Percentiles rank a stretch among this genome's conserved stretches.
phyloP scores from a whole-genome alignment of 1,140 invertebrate species.

The Drosophila biarmipes region DNA sequence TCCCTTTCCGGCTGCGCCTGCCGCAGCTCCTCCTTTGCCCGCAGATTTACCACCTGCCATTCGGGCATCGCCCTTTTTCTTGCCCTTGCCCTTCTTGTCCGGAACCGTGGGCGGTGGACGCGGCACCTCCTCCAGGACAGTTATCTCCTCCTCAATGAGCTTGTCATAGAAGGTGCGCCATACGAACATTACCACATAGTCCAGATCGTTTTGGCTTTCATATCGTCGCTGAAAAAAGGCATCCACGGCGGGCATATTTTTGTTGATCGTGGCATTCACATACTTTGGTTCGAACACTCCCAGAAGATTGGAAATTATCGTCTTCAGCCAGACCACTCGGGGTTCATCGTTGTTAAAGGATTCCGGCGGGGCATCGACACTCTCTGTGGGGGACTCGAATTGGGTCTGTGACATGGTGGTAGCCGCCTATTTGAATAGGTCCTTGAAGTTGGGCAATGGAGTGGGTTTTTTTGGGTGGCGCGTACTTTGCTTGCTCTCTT shows the following conservation, averaged over 20 bases:
- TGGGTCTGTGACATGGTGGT: constrained; percentile 32
- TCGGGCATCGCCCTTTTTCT: constrained; percentile 70
- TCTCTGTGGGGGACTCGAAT: background rate
- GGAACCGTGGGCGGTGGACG: constrained; percentile 39
- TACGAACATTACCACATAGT: constrained; percentile 85
- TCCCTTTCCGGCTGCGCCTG: constrained; percentile 28
- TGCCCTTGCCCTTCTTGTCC: constrained; percentile 77
- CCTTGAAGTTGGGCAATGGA: constrained; percentile 18
- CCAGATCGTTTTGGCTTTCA: constrained; percentile 83
- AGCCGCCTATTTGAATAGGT: constrained; percentile 33
- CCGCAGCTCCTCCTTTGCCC: constrained; percentile 14
- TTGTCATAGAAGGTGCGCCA: constrained; percentile 86
- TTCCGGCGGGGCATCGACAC: constrained; percentile 2
- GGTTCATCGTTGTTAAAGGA: constrained; percentile 51
- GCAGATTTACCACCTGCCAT: constrained; percentile 33
- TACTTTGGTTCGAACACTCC: constrained; percentile 76
- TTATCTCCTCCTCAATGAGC: constrained; percentile 86
- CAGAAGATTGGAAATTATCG: constrained; percentile 68
- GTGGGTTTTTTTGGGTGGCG: constrained; percentile 8
- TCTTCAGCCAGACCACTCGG: constrained; percentile 73
- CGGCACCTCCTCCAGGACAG: constrained; percentile 86
- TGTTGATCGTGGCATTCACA: constrained; percentile 62
- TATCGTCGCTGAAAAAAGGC: constrained; percentile 84
- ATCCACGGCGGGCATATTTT: constrained; percentile 54
- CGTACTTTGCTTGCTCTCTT: constrained; percentile 26